Base-by-base conservation (phyloP, 2,797 vertebrate species). In the Varecia variegata region DNA sequence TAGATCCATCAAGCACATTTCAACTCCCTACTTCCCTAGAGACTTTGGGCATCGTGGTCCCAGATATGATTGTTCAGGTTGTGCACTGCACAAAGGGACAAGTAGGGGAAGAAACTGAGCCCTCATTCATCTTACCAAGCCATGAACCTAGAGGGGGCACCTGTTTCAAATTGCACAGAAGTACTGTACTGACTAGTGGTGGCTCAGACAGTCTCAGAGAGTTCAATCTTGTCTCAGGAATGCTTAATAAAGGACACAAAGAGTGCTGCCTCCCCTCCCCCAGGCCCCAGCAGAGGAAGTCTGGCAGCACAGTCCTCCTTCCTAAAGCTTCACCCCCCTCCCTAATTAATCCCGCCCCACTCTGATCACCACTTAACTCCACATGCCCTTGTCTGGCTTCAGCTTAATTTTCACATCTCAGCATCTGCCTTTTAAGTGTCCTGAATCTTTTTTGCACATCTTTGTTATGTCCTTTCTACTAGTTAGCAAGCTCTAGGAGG, bases 351-450 rank as follows among this genome's bases (percentile, higher is more conserved):
- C 68, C 47, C 60, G 4, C 17, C n/a, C 2, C 38, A 7, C 47
- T 60, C 47, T 38, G 23, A 67, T 92, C 89, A 60, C 79, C 52
- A 60, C 35, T 45, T 65, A 84, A 38, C 84, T 81, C 77, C 30
- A 65, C 13, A 0, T 27, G 65, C 70, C 77, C 54, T 86, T 2
- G 0, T 47, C 87, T 32, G 62, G 52, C 76, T 77, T 76, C 60
- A 38, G 73, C 83, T 93, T 90, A 52, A 93, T 97, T 88, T 95
- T 90, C 88, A 73, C 84, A 81, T 79, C 93, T 54, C 79, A 0
- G 32, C 25, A 12, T 68, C 94, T 79, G 67, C 77, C 90, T 90
- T 93, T 90, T 58, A 95, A 82, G 50, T n/a, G 40, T 38, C 56
- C 54, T 86, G n/a, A 50, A 13, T 79, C 88, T 90, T 45, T 74